Conservation (phyloP, 92 coral and sea anemone genomes). For the Phenganax marumi region DNA sequence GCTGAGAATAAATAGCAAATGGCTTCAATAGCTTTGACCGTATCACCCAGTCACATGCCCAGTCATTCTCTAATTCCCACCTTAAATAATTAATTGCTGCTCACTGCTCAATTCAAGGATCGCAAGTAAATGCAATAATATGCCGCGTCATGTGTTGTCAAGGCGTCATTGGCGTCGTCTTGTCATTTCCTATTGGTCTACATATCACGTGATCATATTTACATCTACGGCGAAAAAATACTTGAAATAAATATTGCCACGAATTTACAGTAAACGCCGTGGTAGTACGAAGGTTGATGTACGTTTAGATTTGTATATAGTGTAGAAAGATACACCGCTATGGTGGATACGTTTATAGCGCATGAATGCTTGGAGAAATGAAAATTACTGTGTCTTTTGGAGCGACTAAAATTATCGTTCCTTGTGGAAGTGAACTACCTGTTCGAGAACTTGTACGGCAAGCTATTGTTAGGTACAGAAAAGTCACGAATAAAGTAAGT, state of each 20-base stretch:
- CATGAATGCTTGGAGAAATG: conserved; percentile 59
- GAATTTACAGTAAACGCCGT: conserved; percentile 17
- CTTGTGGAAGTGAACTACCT: conserved; percentile 92
- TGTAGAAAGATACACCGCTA: conserved; percentile 17
- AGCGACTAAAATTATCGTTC: conserved; percentile 86
- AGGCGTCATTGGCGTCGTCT: conserved; percentile 46
- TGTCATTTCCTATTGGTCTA: conserved; percentile 29
- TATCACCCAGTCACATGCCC: neutral
- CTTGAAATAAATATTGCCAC: conserved; percentile 24
- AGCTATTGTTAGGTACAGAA: conserved; percentile 87
- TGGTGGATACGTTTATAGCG: conserved; percentile 18
- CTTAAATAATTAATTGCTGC: conserved; percentile 6
- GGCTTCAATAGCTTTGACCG: neutral
- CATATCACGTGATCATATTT: conserved; percentile 42
- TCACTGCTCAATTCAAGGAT: neutral
- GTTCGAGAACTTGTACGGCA: conserved; percentile 82
- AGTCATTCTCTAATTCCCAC: conserved; percentile 6
- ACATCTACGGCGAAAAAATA: conserved; percentile 15
- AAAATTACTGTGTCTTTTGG: conserved; percentile 93
- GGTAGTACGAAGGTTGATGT: conserved; percentile 28
- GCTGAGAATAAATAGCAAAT: neutral
- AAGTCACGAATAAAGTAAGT: conserved; percentile 94
- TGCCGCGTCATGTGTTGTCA: conserved; percentile 46
- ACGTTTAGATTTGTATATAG: conserved; percentile 32
- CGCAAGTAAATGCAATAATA: neutral